Evolutionary conservation across 2,888 invertebrate species (phyloP).

Genomic region (Aphidius colemani): DNA sequence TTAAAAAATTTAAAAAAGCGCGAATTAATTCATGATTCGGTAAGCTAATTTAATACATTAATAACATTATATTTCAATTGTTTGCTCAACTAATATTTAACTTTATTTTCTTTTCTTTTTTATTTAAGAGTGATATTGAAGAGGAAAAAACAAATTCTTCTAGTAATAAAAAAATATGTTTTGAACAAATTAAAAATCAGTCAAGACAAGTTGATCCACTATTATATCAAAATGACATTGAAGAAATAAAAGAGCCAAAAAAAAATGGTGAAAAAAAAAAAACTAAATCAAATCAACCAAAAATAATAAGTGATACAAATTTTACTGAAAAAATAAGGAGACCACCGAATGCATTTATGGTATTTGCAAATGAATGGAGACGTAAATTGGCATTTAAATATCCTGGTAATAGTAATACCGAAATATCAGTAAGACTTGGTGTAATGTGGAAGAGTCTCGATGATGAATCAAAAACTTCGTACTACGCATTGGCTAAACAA

Average conservation of each 20-base stretch:
- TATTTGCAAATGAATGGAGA: conserved; percentile 63
- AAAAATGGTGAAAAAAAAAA: conserved; percentile 18
- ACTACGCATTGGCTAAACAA: conserved; percentile 58
- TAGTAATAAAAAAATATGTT: too few relatives aligned
- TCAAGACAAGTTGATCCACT: too few relatives aligned
- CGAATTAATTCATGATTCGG: conserved; percentile 32
- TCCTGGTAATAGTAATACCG: conserved; percentile 61
- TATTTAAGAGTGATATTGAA: too few relatives aligned
- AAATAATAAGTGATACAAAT: conserved; percentile 18
- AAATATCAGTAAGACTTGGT: conserved; percentile 62
- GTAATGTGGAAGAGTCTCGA: conserved; percentile 62
- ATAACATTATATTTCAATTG: too few relatives aligned
- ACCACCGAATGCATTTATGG: conserved; percentile 64
- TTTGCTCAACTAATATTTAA: too few relatives aligned
- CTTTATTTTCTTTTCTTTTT: too few relatives aligned
- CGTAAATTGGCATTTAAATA: conserved; percentile 59
- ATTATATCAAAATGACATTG: conserved; percentile 17
- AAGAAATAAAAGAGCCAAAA: conserved; percentile 5
- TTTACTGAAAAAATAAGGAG: conserved; percentile 52
- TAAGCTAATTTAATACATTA: too few relatives aligned
- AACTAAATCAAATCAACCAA: conserved; percentile 20
- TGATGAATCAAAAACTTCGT: conserved; percentile 56
- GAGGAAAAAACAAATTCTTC: too few relatives aligned
- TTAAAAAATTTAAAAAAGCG: conserved; percentile 32
- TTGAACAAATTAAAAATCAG: too few relatives aligned